A percentile compares a stretch with the other conserved stretches of the same genome.
Conservation (phyloP, 2,113 vertebrate species). For the Stigmatopora nigra region DNA sequence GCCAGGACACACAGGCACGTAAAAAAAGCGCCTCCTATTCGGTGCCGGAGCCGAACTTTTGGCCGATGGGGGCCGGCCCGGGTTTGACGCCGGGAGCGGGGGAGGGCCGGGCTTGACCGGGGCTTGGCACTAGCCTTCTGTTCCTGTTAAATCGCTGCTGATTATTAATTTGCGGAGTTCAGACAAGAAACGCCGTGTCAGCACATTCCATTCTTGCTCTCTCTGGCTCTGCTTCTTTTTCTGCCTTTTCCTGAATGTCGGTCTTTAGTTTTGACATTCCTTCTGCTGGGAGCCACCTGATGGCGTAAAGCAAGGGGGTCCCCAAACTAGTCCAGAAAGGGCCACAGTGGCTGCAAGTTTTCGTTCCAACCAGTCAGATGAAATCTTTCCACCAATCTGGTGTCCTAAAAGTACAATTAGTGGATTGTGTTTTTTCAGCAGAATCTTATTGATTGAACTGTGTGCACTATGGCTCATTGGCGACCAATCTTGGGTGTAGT, state of each 20-base stretch:
- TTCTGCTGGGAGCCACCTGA: not conserved
- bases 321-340: too few species aligned
- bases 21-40: slow-evolving; percentile 46
- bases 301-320: too few species aligned
- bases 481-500: too few species aligned
- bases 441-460: too few species aligned
- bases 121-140: slow-evolving; percentile 60
- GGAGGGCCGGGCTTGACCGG: slow-evolving; percentile 42
- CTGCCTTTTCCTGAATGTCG: slow-evolving; percentile 31
- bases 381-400: too few species aligned
- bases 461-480: too few species aligned
- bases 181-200: slow-evolving; percentile 66
- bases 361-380: too few species aligned
- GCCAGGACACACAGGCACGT: slow-evolving; percentile 36
- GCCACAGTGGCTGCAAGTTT: too few species aligned
- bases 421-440: too few species aligned
- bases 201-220: slow-evolving; percentile 62
- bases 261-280: slow-evolving; percentile 30
- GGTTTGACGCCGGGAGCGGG: slow-evolving; percentile 28
- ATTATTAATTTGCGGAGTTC: slow-evolving; percentile 74
- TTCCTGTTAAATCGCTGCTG: slow-evolving; percentile 67
- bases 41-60: slow-evolving; percentile 42
- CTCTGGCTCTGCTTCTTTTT: slow-evolving; percentile 32
- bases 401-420: too few species aligned
- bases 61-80: not conserved